Conservation (phyloP, 2,888 invertebrate species). For the Dryobota labecula region DNA sequence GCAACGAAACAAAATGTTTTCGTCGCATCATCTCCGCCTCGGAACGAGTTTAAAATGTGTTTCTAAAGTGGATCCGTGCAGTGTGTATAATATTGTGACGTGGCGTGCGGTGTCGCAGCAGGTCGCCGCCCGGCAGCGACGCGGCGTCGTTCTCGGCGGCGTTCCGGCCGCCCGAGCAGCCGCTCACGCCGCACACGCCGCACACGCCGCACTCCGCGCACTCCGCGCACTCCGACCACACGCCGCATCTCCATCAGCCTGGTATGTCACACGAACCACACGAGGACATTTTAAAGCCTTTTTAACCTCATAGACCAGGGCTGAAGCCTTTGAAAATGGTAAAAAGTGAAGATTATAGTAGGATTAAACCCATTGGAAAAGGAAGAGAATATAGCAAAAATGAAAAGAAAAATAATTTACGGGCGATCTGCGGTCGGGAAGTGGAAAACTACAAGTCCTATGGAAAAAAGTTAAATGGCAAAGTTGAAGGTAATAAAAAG, state of each 20-base stretch:
- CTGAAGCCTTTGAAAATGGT: too few relatives aligned
- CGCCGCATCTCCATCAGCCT: conserved; percentile 71
- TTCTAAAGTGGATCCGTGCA: neutral
- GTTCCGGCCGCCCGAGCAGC: conserved; percentile 77
- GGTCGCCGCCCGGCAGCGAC: conserved; percentile 77
- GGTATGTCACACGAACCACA: conserved; percentile 60
- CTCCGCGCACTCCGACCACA: conserved; percentile 66
- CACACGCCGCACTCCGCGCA: conserved; percentile 70
- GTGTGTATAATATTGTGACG: neutral
- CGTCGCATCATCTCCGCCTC: neutral
- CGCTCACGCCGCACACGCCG: conserved; percentile 67
- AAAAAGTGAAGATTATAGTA: too few relatives aligned
- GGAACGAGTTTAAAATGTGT: neutral
- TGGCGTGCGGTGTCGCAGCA: conserved; percentile 47
- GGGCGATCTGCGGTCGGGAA: too few relatives aligned
- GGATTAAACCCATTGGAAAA: too few relatives aligned
- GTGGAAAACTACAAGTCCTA: too few relatives aligned
- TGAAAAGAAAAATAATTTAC: too few relatives aligned
- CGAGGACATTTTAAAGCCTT: too few relatives aligned
- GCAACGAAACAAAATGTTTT: neutral
- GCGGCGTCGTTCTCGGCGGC: conserved; percentile 73
- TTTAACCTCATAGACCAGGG: too few relatives aligned
- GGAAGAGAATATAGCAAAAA: too few relatives aligned
- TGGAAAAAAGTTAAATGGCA: too few relatives aligned
- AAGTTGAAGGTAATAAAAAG: too few relatives aligned